Evolutionary conservation across 1,140 invertebrate species (phyloP).

Genomic region (Drosophila bipectinata): DNA sequence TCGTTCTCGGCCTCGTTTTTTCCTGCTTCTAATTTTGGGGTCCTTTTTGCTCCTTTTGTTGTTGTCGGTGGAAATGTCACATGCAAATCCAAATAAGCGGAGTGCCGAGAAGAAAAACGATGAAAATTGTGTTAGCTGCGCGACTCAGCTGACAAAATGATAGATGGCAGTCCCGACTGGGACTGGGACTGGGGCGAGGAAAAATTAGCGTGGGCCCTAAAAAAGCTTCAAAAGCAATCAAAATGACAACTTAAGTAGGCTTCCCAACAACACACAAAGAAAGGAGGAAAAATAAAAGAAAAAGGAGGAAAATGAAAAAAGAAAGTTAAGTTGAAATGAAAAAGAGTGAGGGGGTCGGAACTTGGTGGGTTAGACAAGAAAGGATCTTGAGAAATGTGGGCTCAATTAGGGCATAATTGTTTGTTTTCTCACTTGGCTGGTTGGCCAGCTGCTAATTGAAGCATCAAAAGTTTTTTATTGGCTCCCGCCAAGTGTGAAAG

Average conservation of each 20-base stretch:
- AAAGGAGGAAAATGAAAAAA: constrained; percentile 24
- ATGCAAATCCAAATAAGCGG: constrained; percentile 60
- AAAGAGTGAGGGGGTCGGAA: constrained; percentile 7
- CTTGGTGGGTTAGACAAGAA: constrained; percentile 16
- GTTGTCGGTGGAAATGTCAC: constrained; percentile 55
- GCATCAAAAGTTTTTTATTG: constrained; percentile 53
- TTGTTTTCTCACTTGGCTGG: constrained; percentile 54
- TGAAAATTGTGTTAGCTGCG: constrained; percentile 66
- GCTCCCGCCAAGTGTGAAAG: constrained; percentile 50
- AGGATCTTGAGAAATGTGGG: constrained; percentile 47
- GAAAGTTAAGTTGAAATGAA: constrained; percentile 28
- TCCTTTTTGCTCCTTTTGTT: constrained; percentile 30
- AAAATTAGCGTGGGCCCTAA: constrained; percentile 73
- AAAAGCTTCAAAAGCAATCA: constrained; percentile 80
- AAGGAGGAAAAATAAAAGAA: constrained; percentile 9
- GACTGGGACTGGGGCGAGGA: constrained; percentile 2
- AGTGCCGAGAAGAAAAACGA: constrained; percentile 51
- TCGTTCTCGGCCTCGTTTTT: constrained; percentile 12
- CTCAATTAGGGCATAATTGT: constrained; percentile 71
- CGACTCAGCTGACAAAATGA: constrained; percentile 65
- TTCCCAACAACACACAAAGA: constrained; percentile 47
- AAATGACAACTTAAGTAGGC: constrained; percentile 81
- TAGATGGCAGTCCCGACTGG: constrained; percentile 49
- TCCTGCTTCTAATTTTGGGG: constrained; percentile 36
- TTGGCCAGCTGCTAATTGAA: constrained; percentile 59